Evolutionary conservation across 2,113 vertebrate genomes (phyloP).

Genomic region (Panurus biarmicus): DNA sequence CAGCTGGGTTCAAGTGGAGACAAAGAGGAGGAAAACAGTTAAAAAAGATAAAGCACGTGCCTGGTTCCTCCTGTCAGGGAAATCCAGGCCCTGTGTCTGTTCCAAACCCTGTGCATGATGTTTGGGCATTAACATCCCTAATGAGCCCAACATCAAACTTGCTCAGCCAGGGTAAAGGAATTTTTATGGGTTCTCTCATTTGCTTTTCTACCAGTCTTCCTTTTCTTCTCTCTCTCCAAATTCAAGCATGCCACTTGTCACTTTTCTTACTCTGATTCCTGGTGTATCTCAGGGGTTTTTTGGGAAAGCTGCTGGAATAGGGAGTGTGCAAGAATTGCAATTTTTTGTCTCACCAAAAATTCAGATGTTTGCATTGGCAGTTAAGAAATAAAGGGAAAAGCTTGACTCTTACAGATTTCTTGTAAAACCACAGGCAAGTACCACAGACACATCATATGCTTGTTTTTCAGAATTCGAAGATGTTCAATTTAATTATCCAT

Average conservation of each 20-base stretch:
- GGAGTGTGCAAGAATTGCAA: neutral
- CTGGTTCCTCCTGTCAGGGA: neutral
- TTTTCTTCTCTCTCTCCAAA: neutral
- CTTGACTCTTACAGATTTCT: neutral
- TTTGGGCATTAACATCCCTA: neutral
- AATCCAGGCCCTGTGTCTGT: neutral
- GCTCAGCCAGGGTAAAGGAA: neutral
- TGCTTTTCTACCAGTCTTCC: neutral
- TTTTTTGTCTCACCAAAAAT: neutral
- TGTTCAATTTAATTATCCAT: neutral
- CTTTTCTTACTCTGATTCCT: neutral
- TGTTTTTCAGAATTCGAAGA: neutral
- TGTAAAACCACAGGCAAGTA: neutral
- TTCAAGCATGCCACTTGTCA: neutral
- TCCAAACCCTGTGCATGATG: neutral
- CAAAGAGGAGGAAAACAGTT: neutral
- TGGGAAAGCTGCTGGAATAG: neutral
- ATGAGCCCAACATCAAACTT: neutral
- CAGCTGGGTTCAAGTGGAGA: neutral
- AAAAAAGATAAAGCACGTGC: neutral
- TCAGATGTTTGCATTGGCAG: neutral
- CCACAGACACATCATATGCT: fast-evolving
- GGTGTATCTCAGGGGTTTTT: neutral
- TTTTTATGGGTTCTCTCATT: neutral
- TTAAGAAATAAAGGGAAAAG: neutral